Conservation (phyloP, 1,140 invertebrate genomes). For the Aleiodes sp. region DNA sequence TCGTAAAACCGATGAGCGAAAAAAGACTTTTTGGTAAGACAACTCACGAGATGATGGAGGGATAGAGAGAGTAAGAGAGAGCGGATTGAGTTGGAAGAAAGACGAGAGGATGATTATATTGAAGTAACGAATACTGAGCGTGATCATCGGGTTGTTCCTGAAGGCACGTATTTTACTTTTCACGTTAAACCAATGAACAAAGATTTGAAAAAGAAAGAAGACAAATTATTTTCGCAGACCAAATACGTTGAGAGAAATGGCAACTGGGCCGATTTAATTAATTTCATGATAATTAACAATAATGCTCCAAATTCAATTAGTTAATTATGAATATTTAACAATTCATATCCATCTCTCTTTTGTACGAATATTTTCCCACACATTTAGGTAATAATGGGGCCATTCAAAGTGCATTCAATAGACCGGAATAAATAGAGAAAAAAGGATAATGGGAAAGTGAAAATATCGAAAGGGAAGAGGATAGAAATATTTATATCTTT, state of each 20-base stretch:
- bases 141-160: not conserved
- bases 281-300: too few species aligned
- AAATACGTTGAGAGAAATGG: too few species aligned
- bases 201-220: not conserved
- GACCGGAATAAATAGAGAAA: slow-evolving; percentile 24
- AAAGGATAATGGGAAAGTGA: slow-evolving; percentile 12
- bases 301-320: not conserved
- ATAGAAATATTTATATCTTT: slow-evolving; percentile 18
- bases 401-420: slow-evolving; percentile 16
- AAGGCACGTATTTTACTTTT: not conserved
- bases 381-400: not conserved
- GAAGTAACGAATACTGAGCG: not conserved
- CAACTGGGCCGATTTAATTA: too few species aligned
- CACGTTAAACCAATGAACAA: not conserved
- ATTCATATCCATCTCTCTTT: not conserved
- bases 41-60: not conserved
- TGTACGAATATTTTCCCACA: not conserved
- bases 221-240: not conserved
- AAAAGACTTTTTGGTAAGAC: not conserved
- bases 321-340: not conserved
- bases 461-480: slow-evolving; percentile 12
- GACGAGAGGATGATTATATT: not conserved
- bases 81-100: too few species aligned
- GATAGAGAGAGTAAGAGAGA: not conserved
- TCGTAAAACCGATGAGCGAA: slow-evolving; percentile 16